Percentiles rank a stretch among this genome's conserved stretches.
These are phyloP conservation scores for Chloroclysta siterata DNA, from an alignment of 2,888 invertebrate genomes.

Conservation along the genomic window DNA sequence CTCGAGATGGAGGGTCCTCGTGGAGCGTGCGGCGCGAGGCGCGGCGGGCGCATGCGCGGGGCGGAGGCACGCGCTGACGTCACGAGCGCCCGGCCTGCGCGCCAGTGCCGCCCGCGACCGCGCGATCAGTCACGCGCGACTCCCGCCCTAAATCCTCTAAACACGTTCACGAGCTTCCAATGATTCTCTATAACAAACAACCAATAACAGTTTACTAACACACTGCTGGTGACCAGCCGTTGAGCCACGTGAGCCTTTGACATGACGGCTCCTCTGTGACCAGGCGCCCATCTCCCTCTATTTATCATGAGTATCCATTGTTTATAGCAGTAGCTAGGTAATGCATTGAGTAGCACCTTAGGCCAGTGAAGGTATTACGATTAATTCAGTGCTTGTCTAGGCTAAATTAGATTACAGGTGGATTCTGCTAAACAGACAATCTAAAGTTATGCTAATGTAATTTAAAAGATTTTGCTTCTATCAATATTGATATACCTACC, in stretches of 20 bases:
- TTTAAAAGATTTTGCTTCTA: conserved; percentile 22
- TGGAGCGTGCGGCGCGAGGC: conserved; percentile 71
- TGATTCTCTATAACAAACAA: conserved; percentile 67
- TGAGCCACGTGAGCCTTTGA: conserved; percentile 49
- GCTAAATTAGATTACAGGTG: conserved; percentile 28
- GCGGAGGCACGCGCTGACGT: conserved; percentile 76
- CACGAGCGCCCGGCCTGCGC: conserved; percentile 74
- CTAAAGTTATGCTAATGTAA: conserved; percentile 28
- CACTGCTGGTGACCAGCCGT: conserved; percentile 29
- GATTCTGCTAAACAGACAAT: conserved; percentile 23
- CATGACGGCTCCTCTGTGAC: conserved; percentile 48
- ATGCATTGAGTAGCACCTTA: conserved; percentile 38
- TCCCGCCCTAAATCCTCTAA: conserved; percentile 66
- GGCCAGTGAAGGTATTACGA: conserved; percentile 24
- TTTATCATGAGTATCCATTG: conserved; percentile 56
- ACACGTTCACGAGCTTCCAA: conserved; percentile 76
- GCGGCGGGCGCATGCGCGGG: conserved; percentile 71
- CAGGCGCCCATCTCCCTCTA: conserved; percentile 44
- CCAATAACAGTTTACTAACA: conserved; percentile 47
- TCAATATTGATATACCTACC: background rate
- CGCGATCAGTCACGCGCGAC: conserved; percentile 78
- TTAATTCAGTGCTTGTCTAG: conserved; percentile 21
- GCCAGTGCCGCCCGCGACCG: conserved; percentile 79
- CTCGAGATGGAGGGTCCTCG: conserved; percentile 80
- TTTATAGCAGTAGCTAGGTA: conserved; percentile 43